These are phyloP conservation scores for Astyanax mexicanus DNA, from an alignment of 2,797 vertebrate species.

Conservation along the genomic window DNA sequence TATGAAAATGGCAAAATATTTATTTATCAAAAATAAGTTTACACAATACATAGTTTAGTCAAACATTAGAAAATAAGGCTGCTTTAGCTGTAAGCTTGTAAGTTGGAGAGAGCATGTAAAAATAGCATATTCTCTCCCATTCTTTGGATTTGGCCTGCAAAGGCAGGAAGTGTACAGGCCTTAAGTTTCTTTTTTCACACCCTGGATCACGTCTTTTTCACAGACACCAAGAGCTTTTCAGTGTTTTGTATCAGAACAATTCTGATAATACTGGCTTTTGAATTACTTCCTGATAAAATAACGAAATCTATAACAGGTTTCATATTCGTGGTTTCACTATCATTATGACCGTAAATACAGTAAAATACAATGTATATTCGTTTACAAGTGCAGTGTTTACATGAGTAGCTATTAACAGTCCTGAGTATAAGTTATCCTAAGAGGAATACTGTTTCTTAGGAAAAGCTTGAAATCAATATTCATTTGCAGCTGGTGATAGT, in stretches of 20 bases:
- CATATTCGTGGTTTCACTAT: neutral
- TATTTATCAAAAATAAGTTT: constrained; percentile 57
- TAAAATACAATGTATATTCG: constrained; percentile 3
- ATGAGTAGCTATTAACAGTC: constrained; percentile 12
- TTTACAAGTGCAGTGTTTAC: constrained; percentile 26
- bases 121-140: neutral
- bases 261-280: constrained; percentile 12
- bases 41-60: constrained; percentile 25
- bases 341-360: constrained; percentile 16
- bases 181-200: neutral
- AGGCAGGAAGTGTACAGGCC: constrained; percentile 10
- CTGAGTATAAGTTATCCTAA: constrained; percentile 8
- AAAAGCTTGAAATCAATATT: neutral
- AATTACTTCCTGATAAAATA: neutral
- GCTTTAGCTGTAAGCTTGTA: neutral
- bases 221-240: neutral
- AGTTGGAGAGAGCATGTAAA: neutral
- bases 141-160: constrained; percentile 7
- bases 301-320: neutral
- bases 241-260: neutral
- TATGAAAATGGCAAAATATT: constrained; percentile 53
- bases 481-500: neutral
- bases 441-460: neutral
- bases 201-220: neutral
- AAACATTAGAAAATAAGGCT: constrained; percentile 40